Evolutionary conservation across 2,888 invertebrate genomes (phyloP), one percentile per base, ranked within the genome.

Genomic region (Saturnia japonica): DNA sequence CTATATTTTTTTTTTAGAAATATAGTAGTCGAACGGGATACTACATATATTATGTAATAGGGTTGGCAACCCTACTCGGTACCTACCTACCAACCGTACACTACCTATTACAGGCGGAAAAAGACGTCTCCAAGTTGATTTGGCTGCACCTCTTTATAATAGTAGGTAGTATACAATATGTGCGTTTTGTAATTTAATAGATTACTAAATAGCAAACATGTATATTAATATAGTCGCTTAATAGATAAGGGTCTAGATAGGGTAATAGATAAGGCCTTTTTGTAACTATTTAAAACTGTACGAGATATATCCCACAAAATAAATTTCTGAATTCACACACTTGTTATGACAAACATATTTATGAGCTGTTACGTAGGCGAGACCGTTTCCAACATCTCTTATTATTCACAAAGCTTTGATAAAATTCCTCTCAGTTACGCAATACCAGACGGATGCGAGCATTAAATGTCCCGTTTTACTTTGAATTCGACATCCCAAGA

Each of bases 401-500:
- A 64, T 51, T 40, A 47, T 45, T 62, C 47, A 64, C 34, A 67
- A 54, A 70, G 64, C 34, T 54, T 70, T 51, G 67, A 67, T 70
- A 70, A 54, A 68, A 68, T 68, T 57, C 57, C 14, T 45, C 70
- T 70, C 51, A n/a, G 42, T 70, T 70, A 67, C 70, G 67, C 22
- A 70, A 70, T 34, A 40, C 19, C n/a, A 40, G 64, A 40, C 64
- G 64, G 64, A 51, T 28, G 45, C 40, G 51, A 71, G 57, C 68
- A 69, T 57, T 28, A 54, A 8, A n/a, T 72, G 73, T 75, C 71
- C 72, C 72, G 72, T 71, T 74, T 71, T 74, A n/a, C 69, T 67
- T 72, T 70, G 70, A 74, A 74, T 76, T 76, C 72, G 74, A 75
- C 77, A 74, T 73, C 69, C 70, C n/a, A 70, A 22, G 73, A 77